A percentile compares a stretch with the other conserved stretches of the same genome.
Conservation (phyloP, 2,888 invertebrate species). For the Lochmaea crataegi region DNA sequence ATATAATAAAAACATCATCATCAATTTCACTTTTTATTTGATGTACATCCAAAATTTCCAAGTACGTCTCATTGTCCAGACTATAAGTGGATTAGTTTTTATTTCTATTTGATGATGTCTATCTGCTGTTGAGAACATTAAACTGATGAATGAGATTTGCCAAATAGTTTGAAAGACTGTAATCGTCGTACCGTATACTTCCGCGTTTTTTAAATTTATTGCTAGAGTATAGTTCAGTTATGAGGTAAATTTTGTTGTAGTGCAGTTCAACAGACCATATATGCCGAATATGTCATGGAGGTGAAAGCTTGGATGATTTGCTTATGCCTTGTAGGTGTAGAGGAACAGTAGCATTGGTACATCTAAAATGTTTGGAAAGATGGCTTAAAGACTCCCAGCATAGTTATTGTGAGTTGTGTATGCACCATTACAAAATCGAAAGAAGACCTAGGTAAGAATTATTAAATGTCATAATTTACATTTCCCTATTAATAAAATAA, state of each 20-base stretch:
- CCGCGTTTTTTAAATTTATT: no score
- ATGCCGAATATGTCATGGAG: slow-evolving; percentile 65
- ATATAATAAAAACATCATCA: no score
- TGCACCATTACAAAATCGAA: slow-evolving; percentile 66
- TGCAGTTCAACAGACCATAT: slow-evolving; percentile 49
- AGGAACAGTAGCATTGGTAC: slow-evolving; percentile 70
- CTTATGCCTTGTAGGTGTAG: slow-evolving; percentile 69
- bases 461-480: neutral
- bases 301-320: slow-evolving; percentile 63
- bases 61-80: no score
- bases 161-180: no score
- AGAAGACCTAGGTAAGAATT: slow-evolving; percentile 62
- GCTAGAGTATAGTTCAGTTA: no score
- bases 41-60: no score
- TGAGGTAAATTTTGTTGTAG: slow-evolving; percentile 3
- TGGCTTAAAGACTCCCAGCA: slow-evolving; percentile 70
- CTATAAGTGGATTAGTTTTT: no score
- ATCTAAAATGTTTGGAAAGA: slow-evolving; percentile 69
- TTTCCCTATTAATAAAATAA: neutral
- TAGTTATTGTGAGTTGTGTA: slow-evolving; percentile 70
- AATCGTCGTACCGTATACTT: no score
- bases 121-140: no score
- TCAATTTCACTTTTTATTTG: no score
- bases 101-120: no score
- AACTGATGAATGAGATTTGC: no score